Percentiles rank a stretch among this genome's conserved stretches.
Evolutionary conservation across 2,797 vertebrate genomes (phyloP).

Genomic region (Etheostoma nigrum): DNA sequence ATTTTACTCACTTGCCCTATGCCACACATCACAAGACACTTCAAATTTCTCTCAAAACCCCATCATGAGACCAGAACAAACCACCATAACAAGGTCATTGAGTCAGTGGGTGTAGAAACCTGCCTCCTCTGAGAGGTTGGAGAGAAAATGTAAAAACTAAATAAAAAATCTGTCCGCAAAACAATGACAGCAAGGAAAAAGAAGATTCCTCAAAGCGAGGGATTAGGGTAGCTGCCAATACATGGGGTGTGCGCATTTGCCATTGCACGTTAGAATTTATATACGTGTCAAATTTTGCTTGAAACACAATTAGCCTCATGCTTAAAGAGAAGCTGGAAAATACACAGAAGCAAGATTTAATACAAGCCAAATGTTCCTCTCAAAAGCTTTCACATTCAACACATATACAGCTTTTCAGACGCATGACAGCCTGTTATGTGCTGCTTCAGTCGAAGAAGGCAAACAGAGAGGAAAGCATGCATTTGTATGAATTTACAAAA

Average conservation of each 20-base stretch:
- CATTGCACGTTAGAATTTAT: constrained; percentile 74
- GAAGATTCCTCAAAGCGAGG: constrained; percentile 64
- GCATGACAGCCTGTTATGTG: constrained; percentile 69
- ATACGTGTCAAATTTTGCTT: constrained; percentile 81
- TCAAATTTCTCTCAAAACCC: constrained; percentile 14
- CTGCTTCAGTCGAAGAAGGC: constrained; percentile 50
- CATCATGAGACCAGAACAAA: constrained; percentile 50
- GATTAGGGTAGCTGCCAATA: constrained; percentile 76
- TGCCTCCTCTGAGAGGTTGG: constrained; percentile 34
- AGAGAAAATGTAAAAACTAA: constrained; percentile 6
- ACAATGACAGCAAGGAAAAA: constrained; percentile 66
- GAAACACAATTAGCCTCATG: constrained; percentile 76
- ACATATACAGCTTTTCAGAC: constrained; percentile 51
- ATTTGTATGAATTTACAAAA: constrained; percentile 66
- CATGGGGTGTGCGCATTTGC: constrained; percentile 54
- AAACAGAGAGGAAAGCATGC: constrained; percentile 58
- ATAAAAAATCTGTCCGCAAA: constrained; percentile 46
- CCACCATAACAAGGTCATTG: constrained; percentile 17
- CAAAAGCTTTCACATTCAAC: constrained; percentile 51
- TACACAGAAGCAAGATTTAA: constrained; percentile 70
- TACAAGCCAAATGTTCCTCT: constrained; percentile 58
- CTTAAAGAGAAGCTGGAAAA: constrained; percentile 61
- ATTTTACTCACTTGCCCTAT: constrained; percentile 47
- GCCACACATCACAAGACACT: constrained; percentile 36
- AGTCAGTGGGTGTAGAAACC: constrained; percentile 34